These are phyloP conservation scores for Lipotes vexillifer DNA, from an alignment of 2,113 vertebrate species.

Conservation along the genomic window DNA sequence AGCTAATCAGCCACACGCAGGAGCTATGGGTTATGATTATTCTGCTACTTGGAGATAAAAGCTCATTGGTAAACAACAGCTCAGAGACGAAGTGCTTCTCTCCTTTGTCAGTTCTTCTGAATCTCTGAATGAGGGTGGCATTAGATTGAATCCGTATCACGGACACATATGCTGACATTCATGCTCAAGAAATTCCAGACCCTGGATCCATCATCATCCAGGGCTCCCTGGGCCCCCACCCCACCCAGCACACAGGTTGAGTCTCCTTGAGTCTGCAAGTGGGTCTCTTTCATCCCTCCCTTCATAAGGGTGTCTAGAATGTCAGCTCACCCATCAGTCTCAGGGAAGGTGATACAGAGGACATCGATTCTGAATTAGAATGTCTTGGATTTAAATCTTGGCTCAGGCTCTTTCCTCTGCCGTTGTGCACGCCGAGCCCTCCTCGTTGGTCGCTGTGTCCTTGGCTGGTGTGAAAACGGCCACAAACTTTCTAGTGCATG, in stretches of 20 bases:
- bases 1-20: conserved; percentile 44
- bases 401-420: neutral
- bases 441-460: no score
- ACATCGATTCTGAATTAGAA: neutral
- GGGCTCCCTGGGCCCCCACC: neutral
- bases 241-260: neutral
- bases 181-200: neutral
- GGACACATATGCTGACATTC: neutral
- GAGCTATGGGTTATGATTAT: neutral
- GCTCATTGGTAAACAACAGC: neutral
- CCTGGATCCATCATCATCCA: neutral
- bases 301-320: neutral
- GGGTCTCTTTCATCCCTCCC: neutral
- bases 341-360: neutral
- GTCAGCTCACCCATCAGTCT: neutral
- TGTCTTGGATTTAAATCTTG: neutral
- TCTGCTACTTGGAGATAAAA: conserved; percentile 19
- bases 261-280: neutral
- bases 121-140: neutral
- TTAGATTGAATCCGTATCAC: neutral
- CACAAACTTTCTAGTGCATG: conserved; percentile 85
- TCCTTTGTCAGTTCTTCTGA: conserved; percentile 16
- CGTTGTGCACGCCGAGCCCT: no score
- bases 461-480: conserved; percentile 84
- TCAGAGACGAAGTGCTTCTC: neutral